Evolutionary conservation across 2,113 vertebrate species (phyloP).

Genomic region (Picathartes gymnocephalus): DNA sequence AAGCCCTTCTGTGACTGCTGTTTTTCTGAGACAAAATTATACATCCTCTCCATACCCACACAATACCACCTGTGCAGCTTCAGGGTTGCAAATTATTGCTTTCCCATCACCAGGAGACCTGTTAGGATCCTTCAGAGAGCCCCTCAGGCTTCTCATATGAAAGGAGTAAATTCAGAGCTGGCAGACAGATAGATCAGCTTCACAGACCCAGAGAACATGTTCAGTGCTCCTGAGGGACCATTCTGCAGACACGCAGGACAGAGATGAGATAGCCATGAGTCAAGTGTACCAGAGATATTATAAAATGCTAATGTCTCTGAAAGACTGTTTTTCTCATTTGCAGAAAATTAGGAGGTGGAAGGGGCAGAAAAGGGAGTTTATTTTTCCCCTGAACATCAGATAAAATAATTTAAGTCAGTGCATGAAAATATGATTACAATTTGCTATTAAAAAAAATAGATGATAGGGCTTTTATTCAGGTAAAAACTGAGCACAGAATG

Average conservation of each 20-base stretch:
- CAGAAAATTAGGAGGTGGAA: neutral
- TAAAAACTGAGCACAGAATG: neutral
- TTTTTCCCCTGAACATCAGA: neutral
- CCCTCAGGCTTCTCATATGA: neutral
- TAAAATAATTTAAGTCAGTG: neutral
- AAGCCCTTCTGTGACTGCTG: neutral
- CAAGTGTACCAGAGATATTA: neutral
- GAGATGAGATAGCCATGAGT: neutral
- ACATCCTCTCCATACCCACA: neutral
- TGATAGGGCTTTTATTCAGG: neutral
- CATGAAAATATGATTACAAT: neutral
- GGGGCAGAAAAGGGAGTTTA: neutral
- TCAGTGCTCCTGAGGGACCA: neutral
- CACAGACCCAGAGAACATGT: neutral
- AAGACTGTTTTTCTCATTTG: neutral
- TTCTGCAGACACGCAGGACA: neutral
- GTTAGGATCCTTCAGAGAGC: neutral
- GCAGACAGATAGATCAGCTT: neutral
- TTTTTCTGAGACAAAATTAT: neutral
- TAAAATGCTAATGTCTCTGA: neutral
- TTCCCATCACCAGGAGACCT: neutral
- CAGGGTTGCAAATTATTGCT: neutral
- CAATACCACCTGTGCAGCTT: neutral
- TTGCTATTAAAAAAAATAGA: neutral
- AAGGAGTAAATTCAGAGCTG: neutral